Conservation (phyloP, 2,888 invertebrate species). For the Augochlorella aurata region DNA sequence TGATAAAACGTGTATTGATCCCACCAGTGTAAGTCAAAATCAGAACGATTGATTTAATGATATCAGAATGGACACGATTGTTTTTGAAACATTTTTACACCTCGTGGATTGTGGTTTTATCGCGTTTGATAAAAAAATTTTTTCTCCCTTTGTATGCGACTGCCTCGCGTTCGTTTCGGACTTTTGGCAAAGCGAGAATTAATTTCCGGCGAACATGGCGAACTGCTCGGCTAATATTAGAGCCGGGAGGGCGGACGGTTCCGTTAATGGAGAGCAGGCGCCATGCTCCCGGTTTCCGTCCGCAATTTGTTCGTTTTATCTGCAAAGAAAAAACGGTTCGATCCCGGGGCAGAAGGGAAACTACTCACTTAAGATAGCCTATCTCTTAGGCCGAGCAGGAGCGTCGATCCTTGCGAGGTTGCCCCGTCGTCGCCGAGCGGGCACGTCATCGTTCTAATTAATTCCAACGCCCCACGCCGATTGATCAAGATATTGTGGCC, state of each 20-base stretch:
- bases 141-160: too few relatives aligned
- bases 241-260: conserved; percentile 17
- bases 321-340: neutral
- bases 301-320: conserved; percentile 64
- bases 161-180: too few relatives aligned
- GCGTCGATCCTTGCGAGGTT: conserved; percentile 39
- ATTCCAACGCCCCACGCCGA: conserved; percentile 74
- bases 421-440: conserved; percentile 41
- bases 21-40: too few relatives aligned
- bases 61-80: too few relatives aligned
- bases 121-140: too few relatives aligned
- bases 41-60: too few relatives aligned
- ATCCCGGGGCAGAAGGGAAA: conserved; percentile 34
- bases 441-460: conserved; percentile 78
- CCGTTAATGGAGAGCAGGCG: conserved; percentile 30
- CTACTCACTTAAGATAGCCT: conserved; percentile 67
- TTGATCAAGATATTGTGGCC: conserved; percentile 75
- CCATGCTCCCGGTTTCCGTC: conserved; percentile 32
- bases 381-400: conserved; percentile 48
- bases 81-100: too few relatives aligned
- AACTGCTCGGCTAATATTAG: conserved; percentile 39
- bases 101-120: too few relatives aligned
- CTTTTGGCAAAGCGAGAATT: neutral
- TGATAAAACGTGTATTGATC: too few relatives aligned
- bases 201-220: neutral